Base-by-base conservation (phyloP, 2,113 vertebrate genomes). In the Leuciscus idus region DNA sequence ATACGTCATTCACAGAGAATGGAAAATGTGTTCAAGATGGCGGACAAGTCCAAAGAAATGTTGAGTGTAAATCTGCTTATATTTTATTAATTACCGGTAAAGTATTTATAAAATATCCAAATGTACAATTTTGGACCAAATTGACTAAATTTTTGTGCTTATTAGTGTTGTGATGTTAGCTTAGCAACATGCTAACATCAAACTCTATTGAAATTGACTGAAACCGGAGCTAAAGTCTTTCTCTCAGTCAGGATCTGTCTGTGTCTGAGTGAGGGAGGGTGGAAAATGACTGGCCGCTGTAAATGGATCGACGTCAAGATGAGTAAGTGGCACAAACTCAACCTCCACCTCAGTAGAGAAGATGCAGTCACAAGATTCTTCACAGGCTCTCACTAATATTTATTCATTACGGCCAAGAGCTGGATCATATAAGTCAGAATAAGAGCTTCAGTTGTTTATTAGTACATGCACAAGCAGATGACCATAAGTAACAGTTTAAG, bases 391-490 rank as follows among this genome's bases (percentile, higher is more conserved):
- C 50, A 36, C 9, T 19, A 15, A 36, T 21, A 23, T 50, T 48
- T 81, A 43, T 36, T 57, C 33, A 61, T n/a, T 39, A 59, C 59
- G 28, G 36, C 75, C 10, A 17, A 19, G 61, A 30, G n/a, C 59
- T 50, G 39, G 43, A 70, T 68, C 46, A 57, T 73, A 13, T 17
- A 17, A 50, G 26, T 30, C 46, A 83, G 21, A 39, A 73, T 26
- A 43, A 73, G 3, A 68, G 28, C n/a, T 13, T 48, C 46, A 52
- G 62, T 70, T 82, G 28, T 70, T 82, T 82, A 82, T 82, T 52
- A 70, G 70, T 52, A 52, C 26, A 70, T 33, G 15, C 62, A 21
- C 80, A 52, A 70, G 61, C 36, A 62, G 59, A 81, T 68, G 70
- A 82, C 19, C 62, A 52, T 64, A 81, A 36, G 52, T 57, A 79